A percentile compares a stretch with the other conserved stretches of the same genome.
Evolutionary conservation across 2,797 vertebrate genomes (phyloP).

Genomic region (Acrossocheilus wenchowensis): DNA sequence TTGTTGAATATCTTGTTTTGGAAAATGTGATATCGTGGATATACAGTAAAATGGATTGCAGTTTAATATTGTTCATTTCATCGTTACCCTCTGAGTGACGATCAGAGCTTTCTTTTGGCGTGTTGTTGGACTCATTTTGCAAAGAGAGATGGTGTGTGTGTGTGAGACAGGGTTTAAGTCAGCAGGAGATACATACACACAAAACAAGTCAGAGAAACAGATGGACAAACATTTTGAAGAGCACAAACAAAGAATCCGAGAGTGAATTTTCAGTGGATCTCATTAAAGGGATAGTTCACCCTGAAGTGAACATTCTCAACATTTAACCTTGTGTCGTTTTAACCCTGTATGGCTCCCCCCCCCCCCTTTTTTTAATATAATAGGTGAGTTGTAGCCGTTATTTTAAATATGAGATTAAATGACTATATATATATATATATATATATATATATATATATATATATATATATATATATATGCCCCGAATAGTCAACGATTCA

Average conservation of each 20-base stretch:
- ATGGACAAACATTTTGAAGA: slow-evolving; percentile 9
- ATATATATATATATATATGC: neutral
- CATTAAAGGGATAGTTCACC: neutral
- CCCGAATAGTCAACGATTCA: too few relatives aligned
- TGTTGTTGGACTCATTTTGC: neutral
- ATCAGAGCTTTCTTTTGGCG: neutral
- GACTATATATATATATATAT: neutral
- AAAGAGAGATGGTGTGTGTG: neutral
- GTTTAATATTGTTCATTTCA: neutral
- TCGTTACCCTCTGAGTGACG: neutral
- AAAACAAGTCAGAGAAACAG: neutral
- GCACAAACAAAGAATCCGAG: neutral
- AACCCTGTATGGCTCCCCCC: too few relatives aligned
- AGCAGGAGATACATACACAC: neutral
- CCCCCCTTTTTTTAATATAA: neutral
- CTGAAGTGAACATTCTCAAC: neutral
- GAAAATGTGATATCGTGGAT: neutral
- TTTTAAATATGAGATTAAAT: neutral
- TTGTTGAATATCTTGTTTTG: neutral
- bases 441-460: too few relatives aligned
- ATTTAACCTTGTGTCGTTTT: neutral
- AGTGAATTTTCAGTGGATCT: slow-evolving; percentile 18
- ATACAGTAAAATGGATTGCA: neutral
- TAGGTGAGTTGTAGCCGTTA: too few relatives aligned
- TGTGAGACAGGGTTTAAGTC: neutral